Evolutionary conservation across 2,113 vertebrate genomes (phyloP).

Genomic region (Cyanoliseus patagonus): DNA sequence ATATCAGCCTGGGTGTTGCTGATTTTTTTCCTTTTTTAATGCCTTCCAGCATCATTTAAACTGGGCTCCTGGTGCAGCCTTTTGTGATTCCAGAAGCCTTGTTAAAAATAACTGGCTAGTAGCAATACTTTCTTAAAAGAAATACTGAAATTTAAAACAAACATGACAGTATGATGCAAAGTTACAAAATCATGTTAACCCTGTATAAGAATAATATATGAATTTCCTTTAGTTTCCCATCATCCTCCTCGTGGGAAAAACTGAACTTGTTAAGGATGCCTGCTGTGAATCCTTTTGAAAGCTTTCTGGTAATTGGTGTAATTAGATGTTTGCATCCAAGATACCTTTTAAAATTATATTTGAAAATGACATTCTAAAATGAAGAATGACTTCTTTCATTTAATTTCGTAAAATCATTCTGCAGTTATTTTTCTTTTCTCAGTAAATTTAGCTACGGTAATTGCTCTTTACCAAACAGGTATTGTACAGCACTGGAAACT

Average conservation of each 20-base stretch:
- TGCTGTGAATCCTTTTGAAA: background rate
- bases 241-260: background rate
- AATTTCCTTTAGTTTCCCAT: background rate
- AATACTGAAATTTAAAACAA: background rate
- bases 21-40: background rate
- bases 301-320: background rate
- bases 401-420: background rate
- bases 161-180: background rate
- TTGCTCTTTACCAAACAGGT: background rate
- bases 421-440: background rate
- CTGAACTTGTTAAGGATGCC: background rate
- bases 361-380: background rate
- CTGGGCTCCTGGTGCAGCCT: background rate
- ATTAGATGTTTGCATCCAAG: background rate
- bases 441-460: background rate
- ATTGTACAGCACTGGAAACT: background rate
- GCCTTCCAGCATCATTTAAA: background rate
- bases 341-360: background rate
- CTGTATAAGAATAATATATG: background rate
- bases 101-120: constrained; percentile 30
- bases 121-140: constrained; percentile 9
- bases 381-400: background rate
- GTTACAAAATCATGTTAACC: constrained; percentile 2
- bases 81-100: constrained; percentile 1
- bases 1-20: background rate